Percentiles rank a stretch among this genome's conserved stretches.
Evolutionary conservation across 2,888 invertebrate species (phyloP).

Genomic region (Periphyllus acericola): DNA sequence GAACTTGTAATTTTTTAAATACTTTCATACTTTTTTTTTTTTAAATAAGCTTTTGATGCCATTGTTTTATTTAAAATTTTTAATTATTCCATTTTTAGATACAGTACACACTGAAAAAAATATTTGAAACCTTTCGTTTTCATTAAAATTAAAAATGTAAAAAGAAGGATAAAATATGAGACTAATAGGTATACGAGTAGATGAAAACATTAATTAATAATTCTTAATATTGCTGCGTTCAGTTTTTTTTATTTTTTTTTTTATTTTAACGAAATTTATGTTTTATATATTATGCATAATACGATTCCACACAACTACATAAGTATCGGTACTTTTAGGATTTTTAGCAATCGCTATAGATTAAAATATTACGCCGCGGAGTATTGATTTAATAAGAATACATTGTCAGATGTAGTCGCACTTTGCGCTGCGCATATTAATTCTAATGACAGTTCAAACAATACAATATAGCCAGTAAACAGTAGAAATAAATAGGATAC

Average conservation of each 20-base stretch:
- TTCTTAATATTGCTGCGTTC: neutral
- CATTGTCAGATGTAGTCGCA: no score
- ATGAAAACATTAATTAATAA: neutral
- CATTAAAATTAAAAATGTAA: neutral
- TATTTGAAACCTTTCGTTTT: neutral
- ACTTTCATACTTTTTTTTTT: neutral
- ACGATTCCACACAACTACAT: no score
- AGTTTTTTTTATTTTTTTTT: neutral
- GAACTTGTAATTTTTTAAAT: neutral
- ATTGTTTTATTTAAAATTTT: neutral
- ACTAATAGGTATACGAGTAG: neutral
- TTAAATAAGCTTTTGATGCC: neutral
- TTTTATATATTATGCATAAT: no score
- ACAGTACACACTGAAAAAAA: neutral
- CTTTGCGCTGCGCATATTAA: no score
- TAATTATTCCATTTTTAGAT: neutral
- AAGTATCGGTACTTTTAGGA: no score
- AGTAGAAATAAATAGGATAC: no score
- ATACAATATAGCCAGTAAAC: no score
- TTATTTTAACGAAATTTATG: no score
- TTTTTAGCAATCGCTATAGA: no score
- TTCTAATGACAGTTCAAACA: no score
- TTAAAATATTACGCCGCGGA: no score
- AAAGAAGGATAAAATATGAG: neutral
- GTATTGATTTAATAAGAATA: no score